Base-by-base conservation (phyloP, 2,113 vertebrate species). In the Thamnophis sirtalis region DNA sequence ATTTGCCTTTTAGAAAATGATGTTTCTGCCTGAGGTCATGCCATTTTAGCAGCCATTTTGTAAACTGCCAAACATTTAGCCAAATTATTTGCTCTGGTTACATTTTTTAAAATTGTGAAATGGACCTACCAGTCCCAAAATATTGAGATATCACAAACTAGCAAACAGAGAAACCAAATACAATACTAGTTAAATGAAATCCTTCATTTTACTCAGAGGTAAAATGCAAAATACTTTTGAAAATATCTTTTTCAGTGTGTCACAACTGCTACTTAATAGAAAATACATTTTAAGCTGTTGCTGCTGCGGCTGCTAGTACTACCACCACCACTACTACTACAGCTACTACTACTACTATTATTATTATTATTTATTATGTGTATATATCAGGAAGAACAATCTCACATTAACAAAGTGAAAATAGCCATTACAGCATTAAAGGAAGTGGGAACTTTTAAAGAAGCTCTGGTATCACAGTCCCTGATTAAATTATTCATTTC, bases 401-500 rank as follows among this genome's bases (percentile, higher is more conserved):
- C 97, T 96, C 97, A 96, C 93, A 94, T 96, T 96, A 97, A 95
- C 97, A 95, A 96, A 97, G 98, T 96, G 97, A 95, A 98, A 98
- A 97, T 96, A 97, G 96, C 97, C 97, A 97, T 56, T 84, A 96
- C 95, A 97, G 97, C 96, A 98, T 98, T 98, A 98, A 98, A 98
- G 98, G 98, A 98, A 98, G 98, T 97, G 89, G 97, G 98, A 98
- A 98, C 98, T 98, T 99, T 99, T 99, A 98, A 98, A 98, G 97
- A 98, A 98, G 97, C 98, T 96, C 97, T 98, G 97, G 98, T 98
- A 99, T 99, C 98, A 99, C 98, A 99, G 98, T 98, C 98, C 96
- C 96, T 98, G 97, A 97, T 99, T 98, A 99, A 97, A 99, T 99
- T 99, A 99, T 99, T 99, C 98, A 99, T 98, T 98, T 98, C 96